A percentile compares a stretch with the other conserved stretches of the same genome.
phyloP scores from a whole-genome alignment of 1,140 invertebrate species.

The Lepidostoma basale region DNA sequence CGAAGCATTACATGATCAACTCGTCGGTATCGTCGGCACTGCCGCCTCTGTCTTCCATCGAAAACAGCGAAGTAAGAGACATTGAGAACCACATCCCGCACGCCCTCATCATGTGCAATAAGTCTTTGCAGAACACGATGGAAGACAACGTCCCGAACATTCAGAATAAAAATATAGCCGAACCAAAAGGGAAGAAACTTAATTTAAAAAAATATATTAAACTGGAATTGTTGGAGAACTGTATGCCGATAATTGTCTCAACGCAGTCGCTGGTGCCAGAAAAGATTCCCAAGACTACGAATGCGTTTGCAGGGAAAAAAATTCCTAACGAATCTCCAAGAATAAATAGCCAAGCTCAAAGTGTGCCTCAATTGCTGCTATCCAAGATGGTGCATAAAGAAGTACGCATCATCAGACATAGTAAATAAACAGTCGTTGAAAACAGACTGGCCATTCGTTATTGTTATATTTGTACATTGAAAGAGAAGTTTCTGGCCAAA shows the following conservation, averaged over 20 bases:
- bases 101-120: neutral
- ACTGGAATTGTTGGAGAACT: neutral
- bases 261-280: neutral
- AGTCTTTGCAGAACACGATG: no score
- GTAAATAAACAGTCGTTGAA: no score
- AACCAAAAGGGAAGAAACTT: neutral
- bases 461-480: no score
- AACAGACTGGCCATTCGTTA: no score
- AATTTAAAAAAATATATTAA: no score
- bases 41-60: neutral
- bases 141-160: no score
- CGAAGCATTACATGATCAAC: neutral
- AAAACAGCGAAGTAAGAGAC: neutral
- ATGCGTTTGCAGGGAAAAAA: neutral
- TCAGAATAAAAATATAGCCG: no score
- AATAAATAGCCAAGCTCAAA: neutral
- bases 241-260: neutral
- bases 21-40: neutral
- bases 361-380: neutral
- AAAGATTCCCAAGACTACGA: no score
- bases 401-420: no score
- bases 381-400: neutral
- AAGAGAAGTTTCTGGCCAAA: no score
- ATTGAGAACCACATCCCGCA: constrained; percentile 7
- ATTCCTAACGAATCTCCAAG: neutral